Evolutionary conservation across 2,797 vertebrate species (phyloP), one percentile per base, ranked within the genome.

Genomic region (Propithecus deckenii): DNA sequence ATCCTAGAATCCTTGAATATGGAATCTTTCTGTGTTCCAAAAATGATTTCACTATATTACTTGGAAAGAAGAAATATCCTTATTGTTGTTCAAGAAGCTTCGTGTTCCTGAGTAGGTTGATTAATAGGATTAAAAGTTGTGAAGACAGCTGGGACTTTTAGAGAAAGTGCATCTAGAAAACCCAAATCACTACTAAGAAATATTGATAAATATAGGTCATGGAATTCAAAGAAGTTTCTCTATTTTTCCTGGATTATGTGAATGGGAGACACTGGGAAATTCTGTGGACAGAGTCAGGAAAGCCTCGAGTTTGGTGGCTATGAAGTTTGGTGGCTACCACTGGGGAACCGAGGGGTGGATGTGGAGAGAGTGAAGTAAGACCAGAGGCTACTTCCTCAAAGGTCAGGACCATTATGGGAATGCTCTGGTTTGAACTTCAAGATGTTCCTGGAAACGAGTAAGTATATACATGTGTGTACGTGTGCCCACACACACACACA

Each of bases 341-440:
- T 89, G 6, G 17, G 74, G 57, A 79, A 38, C 72, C 0, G 14
- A 90, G 38, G 30, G 18, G 86, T 69, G 43, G 76, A 55, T 7
- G 18, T 69, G 69, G 55, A 78, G 13, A 72, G 12, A 9, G 41
- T 46, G 23, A 94, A 75, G 89, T 93, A 79, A 72, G 15, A n/a
- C 35, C 61, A 9, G 20, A 94, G 22, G 63, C n/a, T 75, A 83
- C 61, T 96, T 96, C 95, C 93, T 88, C 93, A 94, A 83, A 94
- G n/a, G 18, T 78, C 48, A 88, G 72, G 69, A 52, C 3, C 0
- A 43, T 91, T 95, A 78, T 76, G 86, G 93, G 83, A 95, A 88
- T 38, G 46, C 46, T 95, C 72, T 93, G 95, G 57, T 75, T 96
- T 97, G 76, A 95, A 95, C 74, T 93, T 96, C 25, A 94, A 72